Evolutionary conservation across 1,140 invertebrate genomes (phyloP).

Genomic region (Ips typographus): DNA sequence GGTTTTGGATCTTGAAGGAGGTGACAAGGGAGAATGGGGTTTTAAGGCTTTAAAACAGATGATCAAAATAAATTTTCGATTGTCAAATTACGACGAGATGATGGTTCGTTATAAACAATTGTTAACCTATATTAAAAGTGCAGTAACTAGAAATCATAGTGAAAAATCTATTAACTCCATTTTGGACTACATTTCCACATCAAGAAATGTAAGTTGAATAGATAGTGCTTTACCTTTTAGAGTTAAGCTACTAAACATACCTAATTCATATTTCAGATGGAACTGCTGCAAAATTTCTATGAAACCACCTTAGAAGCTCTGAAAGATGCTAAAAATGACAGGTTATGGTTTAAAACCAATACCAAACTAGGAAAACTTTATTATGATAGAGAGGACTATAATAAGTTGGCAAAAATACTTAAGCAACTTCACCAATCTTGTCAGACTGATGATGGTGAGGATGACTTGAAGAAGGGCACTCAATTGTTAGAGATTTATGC

Average conservation of each 20-base stretch:
- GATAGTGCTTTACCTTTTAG: not conserved
- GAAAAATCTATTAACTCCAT: conserved; percentile 99
- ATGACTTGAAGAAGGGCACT: conserved; percentile 98
- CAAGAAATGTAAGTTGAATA: conserved; percentile 82
- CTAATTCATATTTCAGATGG: conserved; percentile 73
- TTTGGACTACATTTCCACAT: conserved; percentile 98
- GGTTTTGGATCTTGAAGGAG: conserved; percentile 92
- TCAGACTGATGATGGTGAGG: conserved; percentile 99
- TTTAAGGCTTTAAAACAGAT: conserved; percentile 99
- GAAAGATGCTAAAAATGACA: conserved; percentile 98
- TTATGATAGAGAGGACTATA: conserved; percentile 94
- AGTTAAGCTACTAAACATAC: not conserved
- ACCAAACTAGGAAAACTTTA: conserved; percentile 99
- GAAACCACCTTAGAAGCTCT: conserved; percentile 97
- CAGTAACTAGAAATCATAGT: conserved; percentile 98
- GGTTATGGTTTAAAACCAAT: conserved; percentile 99
- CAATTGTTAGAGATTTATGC: conserved; percentile 99
- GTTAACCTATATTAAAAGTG: conserved; percentile 97
- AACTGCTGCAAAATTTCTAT: conserved; percentile 98
- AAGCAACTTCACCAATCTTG: conserved; percentile 98
- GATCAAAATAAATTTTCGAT: conserved; percentile 99
- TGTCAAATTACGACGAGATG: conserved; percentile 96
- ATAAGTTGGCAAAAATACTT: conserved; percentile 92
- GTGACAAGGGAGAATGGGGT: conserved; percentile 99
- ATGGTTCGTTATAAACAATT: conserved; percentile 96